phyloP scores from a whole-genome alignment of 2,797 vertebrate species.

The Australoheros facetus region DNA sequence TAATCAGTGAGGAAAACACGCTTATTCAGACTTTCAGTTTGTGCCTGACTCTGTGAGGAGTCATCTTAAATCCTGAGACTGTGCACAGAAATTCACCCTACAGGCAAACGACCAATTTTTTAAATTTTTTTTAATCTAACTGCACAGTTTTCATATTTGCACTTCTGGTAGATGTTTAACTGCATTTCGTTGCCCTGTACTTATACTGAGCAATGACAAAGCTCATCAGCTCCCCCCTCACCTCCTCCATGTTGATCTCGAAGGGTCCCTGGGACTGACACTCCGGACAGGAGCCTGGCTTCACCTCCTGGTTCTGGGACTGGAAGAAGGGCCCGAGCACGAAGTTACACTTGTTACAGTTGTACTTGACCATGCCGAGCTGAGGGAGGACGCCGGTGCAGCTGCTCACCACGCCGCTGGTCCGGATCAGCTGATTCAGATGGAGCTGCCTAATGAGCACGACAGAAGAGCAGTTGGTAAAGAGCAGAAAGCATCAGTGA shows the following conservation, averaged over 20 bases:
- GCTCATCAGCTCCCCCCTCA: constrained; percentile 54
- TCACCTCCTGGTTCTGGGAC: constrained; percentile 98
- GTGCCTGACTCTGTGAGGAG: too few relatives aligned
- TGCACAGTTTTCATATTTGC: too few relatives aligned
- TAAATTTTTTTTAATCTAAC: too few relatives aligned
- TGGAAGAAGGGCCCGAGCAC: constrained; percentile 96
- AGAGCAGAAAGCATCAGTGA: background rate
- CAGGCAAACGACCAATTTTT: background rate
- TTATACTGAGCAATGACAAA: too few relatives aligned
- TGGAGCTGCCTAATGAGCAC: constrained; percentile 89
- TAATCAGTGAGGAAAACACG: too few relatives aligned
- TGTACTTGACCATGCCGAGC: constrained; percentile 98
- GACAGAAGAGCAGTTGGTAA: background rate
- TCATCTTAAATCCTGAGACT: background rate
- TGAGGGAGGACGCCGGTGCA: constrained; percentile 95
- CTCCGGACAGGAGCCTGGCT: constrained; percentile 97
- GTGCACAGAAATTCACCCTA: fast-evolving
- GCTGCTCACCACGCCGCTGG: constrained; percentile 94
- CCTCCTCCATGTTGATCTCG: constrained; percentile 99
- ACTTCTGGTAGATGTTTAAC: too few relatives aligned
- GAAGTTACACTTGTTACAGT: constrained; percentile 96
- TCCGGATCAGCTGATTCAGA: constrained; percentile 97
- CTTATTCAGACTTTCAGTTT: too few relatives aligned
- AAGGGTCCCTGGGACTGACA: constrained; percentile 96
- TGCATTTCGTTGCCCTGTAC: too few relatives aligned